Base-by-base conservation (phyloP, 2,888 invertebrate species). In the Acrobasis consociella region DNA sequence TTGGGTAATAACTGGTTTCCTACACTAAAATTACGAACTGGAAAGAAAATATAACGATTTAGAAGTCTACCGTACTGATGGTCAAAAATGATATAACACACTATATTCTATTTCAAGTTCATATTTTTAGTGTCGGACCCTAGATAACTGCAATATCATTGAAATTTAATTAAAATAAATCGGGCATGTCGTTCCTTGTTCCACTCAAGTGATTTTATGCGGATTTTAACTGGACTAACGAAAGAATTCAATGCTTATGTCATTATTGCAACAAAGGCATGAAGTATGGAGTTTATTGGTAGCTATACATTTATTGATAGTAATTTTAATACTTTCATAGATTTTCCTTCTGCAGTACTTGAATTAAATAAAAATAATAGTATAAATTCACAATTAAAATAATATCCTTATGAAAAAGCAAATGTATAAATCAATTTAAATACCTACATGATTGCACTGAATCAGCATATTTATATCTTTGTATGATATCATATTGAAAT, bases 381-480 rank as follows among this genome's bases (percentile, higher is more conserved):
- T n/a, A n/a, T 46, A 46, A 3, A n/a, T 46, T 13, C 11, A 11
- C n/a, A 46, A 11, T 10, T 11, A 46, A 13, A 13, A 42, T 46
- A 46, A 46, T 46, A 13, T 46, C 46, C 13, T 13, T 46, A 46
- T 46, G 13, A 11, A 46, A 46, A 46, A 46, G 42, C 46, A n/a
- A 46, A 38, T 37, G 17, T 55, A 37, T 37, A 17, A 55, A 31
- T 17, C 17, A 15, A 37, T 31, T 55, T 15, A n/a, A 46, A 46
- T 46, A 46, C n/a, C n/a, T n/a, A n/a, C 46, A 46, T 2, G 46
- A 46, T 46, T 46, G n/a, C 10, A 46, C n/a, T 46, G n/a, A 46
- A 46, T 46, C 46, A 46, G n/a, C 74, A 76, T 74, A 78, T 77
- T 73, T 67, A 69, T 61, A 58, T 64, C 51, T 53, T 42, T 46